Base-by-base conservation (phyloP, 2,888 invertebrate species). In the Eurytoma adleriae region DNA sequence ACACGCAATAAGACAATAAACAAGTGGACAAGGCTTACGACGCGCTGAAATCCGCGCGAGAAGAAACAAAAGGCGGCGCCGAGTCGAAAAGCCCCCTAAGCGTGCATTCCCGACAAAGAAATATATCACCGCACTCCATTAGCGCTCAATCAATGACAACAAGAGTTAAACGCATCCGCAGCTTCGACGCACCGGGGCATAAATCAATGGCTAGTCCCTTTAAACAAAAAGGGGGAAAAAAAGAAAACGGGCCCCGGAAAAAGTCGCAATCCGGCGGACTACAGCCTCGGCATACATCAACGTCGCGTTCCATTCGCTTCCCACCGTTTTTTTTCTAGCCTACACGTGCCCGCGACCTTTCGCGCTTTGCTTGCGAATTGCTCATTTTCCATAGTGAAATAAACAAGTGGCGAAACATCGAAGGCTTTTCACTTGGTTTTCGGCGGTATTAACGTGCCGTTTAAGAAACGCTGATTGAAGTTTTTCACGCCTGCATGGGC, bases 221-320 rank as follows among this genome's bases (percentile, higher is more conserved):
- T 3, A 56, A 57, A 18, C 30, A 30, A 69, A n/a, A 27, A 7
- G 16, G 5, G 20, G 18, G 59, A 59, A 68, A 68, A 75, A 30
- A 30, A 70, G 20, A 16, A 61, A 50, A 61, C 2, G 50, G 24
- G 7, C 54, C 16, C 10, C 2, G 54, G 52, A 54, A 61, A 66
- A 67, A 72, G 54, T 50, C 40, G 48, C 64, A 30, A 24, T 40
- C 24, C 30, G 27, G 30, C 50, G 18, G 27, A 20, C 64, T 12
- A 48, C 18, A 64, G 56, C 66, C 72, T 79, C 62, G 59, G 66
- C 82, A 82, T 83, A 78, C 74, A 73, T 83, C 83, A 83, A 83
- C 72, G 67, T 72, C 72, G 50, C 52, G 27, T 10, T 40, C 52
- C 54, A 40, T 40, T 40, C 40, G 40, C 40, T 40, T 40, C 40